Base-by-base conservation (phyloP, 1,140 invertebrate genomes). In the Drosophila busckii region DNA sequence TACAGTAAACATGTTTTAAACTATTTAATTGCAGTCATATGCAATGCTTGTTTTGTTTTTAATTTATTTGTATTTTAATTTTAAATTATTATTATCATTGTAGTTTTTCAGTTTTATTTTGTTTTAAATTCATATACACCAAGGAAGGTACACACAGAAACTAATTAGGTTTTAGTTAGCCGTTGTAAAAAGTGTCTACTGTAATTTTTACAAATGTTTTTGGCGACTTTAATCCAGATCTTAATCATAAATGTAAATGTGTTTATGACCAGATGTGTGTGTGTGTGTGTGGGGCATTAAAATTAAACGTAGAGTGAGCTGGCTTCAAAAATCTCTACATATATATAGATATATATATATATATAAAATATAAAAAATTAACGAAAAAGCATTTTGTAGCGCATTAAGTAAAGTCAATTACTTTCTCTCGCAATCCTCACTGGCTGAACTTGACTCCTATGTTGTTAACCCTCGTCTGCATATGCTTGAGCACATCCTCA, bases 401-500 rank as follows among this genome's bases (percentile, higher is more conserved):
- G n/a, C n/a, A n/a, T n/a, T n/a, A n/a, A n/a, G n/a, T n/a, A n/a
- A n/a, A n/a, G n/a, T n/a, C n/a, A n/a, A n/a, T n/a, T n/a, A n/a
- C n/a, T n/a, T n/a, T n/a, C n/a, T n/a, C n/a, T n/a, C n/a, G n/a
- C n/a, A n/a, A n/a, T n/a, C n/a, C n/a, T n/a, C 70, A 87, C 45
- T 87, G 86, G 48, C 89, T 88, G 26, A 91, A 87, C 67, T 90
- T 91, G 19, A 90, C 89, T 2, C 89, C 92, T 50, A 94, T 92
- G 67, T 93, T 93, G 31, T 92, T 91, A 0, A 92, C 90, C 20
- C 92, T 88, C 12, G 89, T 75, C 70, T 91, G 90, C 84, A 93
- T 92, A 86, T 94, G 92, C 48, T 89, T 89, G 67, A 96, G 89
- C 46, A 98, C 91, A 85, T 98, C 96, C 12, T 91, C 89, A 0